Evolutionary conservation across 2,113 vertebrate genomes (phyloP).

Genomic region (Platycercus adscitus): DNA sequence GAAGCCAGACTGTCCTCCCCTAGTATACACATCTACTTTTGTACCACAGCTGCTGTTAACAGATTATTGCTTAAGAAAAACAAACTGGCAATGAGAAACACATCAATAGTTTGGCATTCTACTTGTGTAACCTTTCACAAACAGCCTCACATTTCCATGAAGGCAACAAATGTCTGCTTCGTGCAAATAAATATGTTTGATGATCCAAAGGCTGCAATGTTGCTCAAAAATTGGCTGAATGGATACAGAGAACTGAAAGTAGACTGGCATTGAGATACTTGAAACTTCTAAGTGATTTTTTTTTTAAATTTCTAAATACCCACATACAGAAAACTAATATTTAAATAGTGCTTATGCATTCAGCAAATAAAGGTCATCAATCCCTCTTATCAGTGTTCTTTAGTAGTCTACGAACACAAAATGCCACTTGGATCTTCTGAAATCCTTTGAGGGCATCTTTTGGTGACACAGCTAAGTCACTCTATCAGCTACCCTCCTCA

Average conservation of each 20-base stretch:
- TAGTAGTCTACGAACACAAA: background rate
- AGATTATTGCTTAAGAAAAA: constrained; percentile 21
- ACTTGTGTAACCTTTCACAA: constrained; percentile 23
- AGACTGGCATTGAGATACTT: background rate
- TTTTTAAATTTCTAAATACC: background rate
- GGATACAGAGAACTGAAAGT: background rate
- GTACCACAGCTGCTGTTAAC: background rate
- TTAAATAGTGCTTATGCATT: background rate
- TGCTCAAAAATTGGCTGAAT: background rate
- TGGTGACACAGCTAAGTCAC: background rate
- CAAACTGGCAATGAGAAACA: constrained; percentile 10
- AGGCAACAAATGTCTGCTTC: background rate
- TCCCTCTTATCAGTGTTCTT: background rate
- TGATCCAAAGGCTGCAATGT: background rate
- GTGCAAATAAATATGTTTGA: background rate
- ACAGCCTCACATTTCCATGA: background rate
- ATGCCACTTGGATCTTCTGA: background rate
- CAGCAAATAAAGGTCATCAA: background rate
- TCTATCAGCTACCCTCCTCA: background rate
- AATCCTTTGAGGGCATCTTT: background rate
- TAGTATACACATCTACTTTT: background rate
- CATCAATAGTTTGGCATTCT: background rate
- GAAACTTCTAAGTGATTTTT: background rate
- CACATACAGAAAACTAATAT: background rate
- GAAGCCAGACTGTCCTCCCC: background rate